Evolutionary conservation across 2,113 vertebrate genomes (phyloP).

Genomic region (Leptodactylus fuscus): DNA sequence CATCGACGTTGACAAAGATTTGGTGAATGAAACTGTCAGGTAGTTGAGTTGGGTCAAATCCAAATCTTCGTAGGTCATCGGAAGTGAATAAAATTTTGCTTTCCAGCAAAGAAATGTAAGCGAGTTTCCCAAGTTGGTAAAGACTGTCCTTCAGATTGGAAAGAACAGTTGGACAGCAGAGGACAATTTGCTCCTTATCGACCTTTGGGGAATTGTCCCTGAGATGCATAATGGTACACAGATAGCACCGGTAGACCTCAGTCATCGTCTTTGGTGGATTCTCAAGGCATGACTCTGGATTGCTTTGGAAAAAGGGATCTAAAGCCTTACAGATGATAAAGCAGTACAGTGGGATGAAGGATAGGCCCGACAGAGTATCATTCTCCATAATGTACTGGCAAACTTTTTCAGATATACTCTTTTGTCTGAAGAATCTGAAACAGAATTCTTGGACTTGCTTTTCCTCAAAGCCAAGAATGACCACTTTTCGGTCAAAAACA

Average conservation of each 20-base stretch:
- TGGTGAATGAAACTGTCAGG: conserved; percentile 68
- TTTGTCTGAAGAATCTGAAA: conserved; percentile 69
- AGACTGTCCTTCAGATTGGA: conserved; percentile 64
- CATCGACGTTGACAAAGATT: conserved; percentile 67
- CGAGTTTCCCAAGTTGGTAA: conserved; percentile 67
- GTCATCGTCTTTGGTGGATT: conserved; percentile 71
- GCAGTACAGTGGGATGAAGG: conserved; percentile 76
- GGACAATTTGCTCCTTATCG: conserved; percentile 52
- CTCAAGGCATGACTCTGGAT: conserved; percentile 63
- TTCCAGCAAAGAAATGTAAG: conserved; percentile 68
- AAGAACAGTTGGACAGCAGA: conserved; percentile 63
- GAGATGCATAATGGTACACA: conserved; percentile 69
- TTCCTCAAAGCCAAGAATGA: conserved; percentile 73
- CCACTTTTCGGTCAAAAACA: conserved; percentile 69
- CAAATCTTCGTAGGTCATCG: conserved; percentile 64
- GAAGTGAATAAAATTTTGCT: conserved; percentile 69
- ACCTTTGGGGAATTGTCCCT: conserved; percentile 50
- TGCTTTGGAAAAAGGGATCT: conserved; percentile 64
- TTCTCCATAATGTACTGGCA: conserved; percentile 68
- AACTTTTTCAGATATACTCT: conserved; percentile 63
- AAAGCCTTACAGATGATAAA: conserved; percentile 74
- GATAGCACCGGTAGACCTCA: conserved; percentile 72
- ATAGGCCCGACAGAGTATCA: conserved; percentile 69
- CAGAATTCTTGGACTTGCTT: conserved; percentile 71
- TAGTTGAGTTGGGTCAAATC: conserved; percentile 64